Evolutionary conservation across 2,888 invertebrate genomes (phyloP), one percentile per base, ranked within the genome.

Genomic region (Agriopis aurantiaria): DNA sequence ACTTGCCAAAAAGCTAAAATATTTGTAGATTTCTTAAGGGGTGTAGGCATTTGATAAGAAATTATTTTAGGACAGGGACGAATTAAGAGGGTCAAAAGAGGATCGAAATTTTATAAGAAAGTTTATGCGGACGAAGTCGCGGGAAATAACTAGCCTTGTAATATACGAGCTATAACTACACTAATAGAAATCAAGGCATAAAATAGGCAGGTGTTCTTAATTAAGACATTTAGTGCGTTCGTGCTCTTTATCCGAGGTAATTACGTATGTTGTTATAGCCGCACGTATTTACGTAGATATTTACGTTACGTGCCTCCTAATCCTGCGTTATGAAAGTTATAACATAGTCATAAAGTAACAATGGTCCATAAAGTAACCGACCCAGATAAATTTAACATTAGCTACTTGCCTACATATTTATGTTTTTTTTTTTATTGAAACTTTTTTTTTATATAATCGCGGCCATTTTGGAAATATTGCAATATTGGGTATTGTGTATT

Each of bases 151-250:
- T 11, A 46, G 12, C 6, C 46, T 48, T 11, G 11, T 48, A 49
- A 49, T 8, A 8, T 49, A 49, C 8, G 8, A n/a, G 9, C 51
- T 53, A 33, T 14, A 14, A 0, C 12, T 57, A 57, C 14, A 10
- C 40, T 23, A 8, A 55, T 17, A 62, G 41, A 46, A 55, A 53
- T 40, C 12, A 9, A 52, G 56, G 45, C 40, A n/a, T n/a, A 33
- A 56, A 61, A 61, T 60, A 56, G 17, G 49, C 61, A 66, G 61
- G 56, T 61, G 56, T 66, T 46, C 60, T 55, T 68, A 57, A 68
- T 57, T 52, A 68, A 68, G 62, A 62, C 57, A 57, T 62, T 67
- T 56, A 57, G 43, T 49, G 45, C 56, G 49, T 56, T 61, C 51
- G 49, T 68, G 60, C 17, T 49, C 60, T 40, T 45, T 33, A 67